Base-by-base conservation (phyloP, 2,797 vertebrate species). In the Agapornis canus region DNA sequence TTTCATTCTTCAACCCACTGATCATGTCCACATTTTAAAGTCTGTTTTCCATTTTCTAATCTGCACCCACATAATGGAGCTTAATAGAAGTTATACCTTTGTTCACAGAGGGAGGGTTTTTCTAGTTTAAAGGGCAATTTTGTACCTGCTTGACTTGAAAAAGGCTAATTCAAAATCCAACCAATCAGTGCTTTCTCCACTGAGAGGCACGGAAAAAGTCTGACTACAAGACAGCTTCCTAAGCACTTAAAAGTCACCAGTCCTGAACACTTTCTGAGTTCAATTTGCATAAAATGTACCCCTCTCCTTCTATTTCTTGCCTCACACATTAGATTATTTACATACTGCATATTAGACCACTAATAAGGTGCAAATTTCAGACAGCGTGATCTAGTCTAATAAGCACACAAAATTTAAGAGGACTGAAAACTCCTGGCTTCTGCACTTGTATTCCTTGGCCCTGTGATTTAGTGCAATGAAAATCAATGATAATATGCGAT, bases 241-340 rank as follows among this genome's bases (percentile, higher is more conserved):
- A 91, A 81, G 76, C 49, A 37, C 81, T 69, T 86, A 59, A 56
- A 95, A 92, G 63, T 92, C 60, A 92, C 52, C 78, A 71, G 93
- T 91, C 85, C 80, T 88, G 89, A 94, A 81, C 91, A 81, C 57
- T 78, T 94, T 91, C 52, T 90, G 91, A 47, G 79, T 71, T 90
- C 11, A 86, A 86, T 96, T 96, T 96, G 96, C 95, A 94, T 96
- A 35, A 92, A 92, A 75, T 13, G n/a, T 40, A 86, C 85, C 57
- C 42, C 35, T 91, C 91, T 84, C 72, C 72, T 78, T 96, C 95
- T 95, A 75, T 94, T 94, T 96, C 82, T 94, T 88, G 79, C 87
- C 79, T 91, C 76, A 78, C 63, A 84, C 54, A 75, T 73, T 27
- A 78, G n/a, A 64, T 87, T 82, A 95, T 96, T 96, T 96, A 83